Evolutionary conservation across 2,113 vertebrate genomes (phyloP).

Genomic region (Pavo muticus): DNA sequence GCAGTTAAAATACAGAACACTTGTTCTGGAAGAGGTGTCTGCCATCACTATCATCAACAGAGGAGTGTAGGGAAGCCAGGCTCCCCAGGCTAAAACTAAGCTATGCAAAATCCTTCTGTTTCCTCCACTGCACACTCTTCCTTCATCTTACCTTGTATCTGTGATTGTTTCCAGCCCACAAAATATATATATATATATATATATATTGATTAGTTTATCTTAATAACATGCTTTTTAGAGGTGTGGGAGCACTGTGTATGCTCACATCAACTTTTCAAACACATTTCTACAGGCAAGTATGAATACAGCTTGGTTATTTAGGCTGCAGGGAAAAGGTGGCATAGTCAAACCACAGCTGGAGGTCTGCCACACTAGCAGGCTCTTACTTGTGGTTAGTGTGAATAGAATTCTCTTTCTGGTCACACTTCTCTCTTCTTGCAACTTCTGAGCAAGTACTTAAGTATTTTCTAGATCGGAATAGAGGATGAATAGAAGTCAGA

Average conservation of each 20-base stretch:
- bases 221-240: background rate
- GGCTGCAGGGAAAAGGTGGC: background rate
- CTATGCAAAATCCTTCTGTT: background rate
- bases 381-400: background rate
- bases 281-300: background rate
- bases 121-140: background rate
- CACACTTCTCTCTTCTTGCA: background rate
- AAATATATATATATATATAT: background rate
- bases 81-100: background rate
- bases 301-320: background rate
- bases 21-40: background rate
- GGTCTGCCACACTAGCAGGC: background rate
- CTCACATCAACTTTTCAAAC: background rate
- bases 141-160: fast-evolving
- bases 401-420: background rate
- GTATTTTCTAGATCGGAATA: slow-evolving; percentile 18
- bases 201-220: background rate
- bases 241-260: background rate
- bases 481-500: background rate
- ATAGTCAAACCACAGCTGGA: background rate
- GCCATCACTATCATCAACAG: background rate
- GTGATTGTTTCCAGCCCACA: background rate
- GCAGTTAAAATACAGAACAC: background rate
- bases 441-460: background rate
- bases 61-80: background rate